Base-by-base conservation (phyloP, 2,888 invertebrate species). In the Plusia festucae region DNA sequence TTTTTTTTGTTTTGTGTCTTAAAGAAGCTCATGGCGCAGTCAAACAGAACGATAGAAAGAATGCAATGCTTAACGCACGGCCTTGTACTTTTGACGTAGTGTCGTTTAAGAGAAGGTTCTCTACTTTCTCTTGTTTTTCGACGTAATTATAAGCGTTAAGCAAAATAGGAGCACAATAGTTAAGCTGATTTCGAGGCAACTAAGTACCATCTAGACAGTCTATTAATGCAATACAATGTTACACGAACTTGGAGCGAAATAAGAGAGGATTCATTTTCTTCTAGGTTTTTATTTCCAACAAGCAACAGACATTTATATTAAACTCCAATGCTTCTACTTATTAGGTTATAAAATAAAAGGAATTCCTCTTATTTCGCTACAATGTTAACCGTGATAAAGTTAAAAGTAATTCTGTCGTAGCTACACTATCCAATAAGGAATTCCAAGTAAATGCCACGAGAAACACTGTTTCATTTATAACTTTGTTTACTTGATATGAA, bases 331-430 rank as follows among this genome's bases (percentile, higher is more conserved):
- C 40, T 40, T 40, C 40, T 40, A n/a, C 40, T 40, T 40, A 4
- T 40, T 40, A 40, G n/a, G n/a, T 40, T 5, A 40, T 40, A 40
- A 40, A 40, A 40, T n/a, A 34, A 34, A 34, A 40, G n/a, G 40
- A 40, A n/a, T 40, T 40, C 40, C 40, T 6, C n/a, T 40, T n/a
- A 40, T 40, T 40, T 40, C n/a, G 40, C 15, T 15, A 40, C 40
- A 40, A 40, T 40, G n/a, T 40, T 40, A n/a, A n/a, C 40, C n/a
- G n/a, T 7, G n/a, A 40, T 40, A 40, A 40, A 40, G 40, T 40
- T 40, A 40, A 40, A 6, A 40, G 40, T 6, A 40, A n/a, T 15
- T 40, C 40, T 40, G 40, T 40, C 40, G n/a, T n/a, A 40, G n/a
- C 40, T 40, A 40, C 40, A 40, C 40, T 34, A 15, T 34, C 7